Conservation (phyloP, 2,113 vertebrate genomes). For the zebrafish (Danio rerio) region DNA sequence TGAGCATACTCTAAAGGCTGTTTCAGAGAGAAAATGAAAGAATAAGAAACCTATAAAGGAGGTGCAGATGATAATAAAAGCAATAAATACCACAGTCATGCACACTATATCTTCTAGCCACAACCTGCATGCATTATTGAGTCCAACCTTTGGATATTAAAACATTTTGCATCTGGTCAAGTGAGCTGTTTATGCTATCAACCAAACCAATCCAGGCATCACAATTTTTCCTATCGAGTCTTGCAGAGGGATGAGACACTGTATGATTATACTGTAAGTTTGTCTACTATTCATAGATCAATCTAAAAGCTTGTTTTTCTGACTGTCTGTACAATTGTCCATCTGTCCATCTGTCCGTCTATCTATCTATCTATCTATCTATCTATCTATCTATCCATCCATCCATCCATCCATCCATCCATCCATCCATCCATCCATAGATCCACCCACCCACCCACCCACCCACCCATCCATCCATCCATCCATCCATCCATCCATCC, state of each 20-base stretch:
- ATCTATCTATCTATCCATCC: too few species aligned
- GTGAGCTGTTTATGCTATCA: neutral
- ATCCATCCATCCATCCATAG: too few species aligned
- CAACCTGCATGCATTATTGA: constrained; percentile 5
- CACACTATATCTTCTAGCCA: constrained; percentile 14
- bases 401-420: too few species aligned
- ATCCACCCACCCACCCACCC: too few species aligned
- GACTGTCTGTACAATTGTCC: too few species aligned
- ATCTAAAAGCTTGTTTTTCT: too few species aligned
- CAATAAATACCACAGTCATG: constrained; percentile 31
- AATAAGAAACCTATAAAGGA: constrained; percentile 43
- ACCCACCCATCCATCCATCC: too few species aligned
- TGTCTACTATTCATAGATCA: neutral
- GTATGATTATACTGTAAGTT: neutral
- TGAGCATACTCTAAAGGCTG: neutral
- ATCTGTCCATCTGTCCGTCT: too few species aligned
- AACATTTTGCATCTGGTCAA: neutral
- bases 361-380: too few species aligned
- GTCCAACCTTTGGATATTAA: constrained; percentile 13
- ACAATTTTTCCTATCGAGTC: neutral
- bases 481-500: too few species aligned
- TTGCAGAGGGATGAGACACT: neutral
- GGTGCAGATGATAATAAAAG: constrained; percentile 27
- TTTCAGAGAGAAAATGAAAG: constrained; percentile 40
- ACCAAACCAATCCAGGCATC: neutral